Conservation (phyloP, 2,888 invertebrate species). For the Cheilosia soror region DNA sequence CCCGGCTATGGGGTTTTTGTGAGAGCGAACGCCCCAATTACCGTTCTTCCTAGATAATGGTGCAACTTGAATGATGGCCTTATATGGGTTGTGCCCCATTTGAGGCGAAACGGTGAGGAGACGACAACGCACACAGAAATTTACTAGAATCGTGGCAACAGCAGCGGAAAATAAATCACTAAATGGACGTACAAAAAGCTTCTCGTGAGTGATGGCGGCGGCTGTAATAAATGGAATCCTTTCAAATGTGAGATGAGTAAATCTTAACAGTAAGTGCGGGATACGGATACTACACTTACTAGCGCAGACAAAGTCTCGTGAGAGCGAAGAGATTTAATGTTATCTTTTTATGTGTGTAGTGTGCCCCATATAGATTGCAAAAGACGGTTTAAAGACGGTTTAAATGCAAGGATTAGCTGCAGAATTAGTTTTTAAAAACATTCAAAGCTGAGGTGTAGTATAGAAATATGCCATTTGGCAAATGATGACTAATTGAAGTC, state of each 20-base stretch:
- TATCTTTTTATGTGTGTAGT: neutral
- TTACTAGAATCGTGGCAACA: conserved; percentile 40
- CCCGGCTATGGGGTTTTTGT: conserved; percentile 16
- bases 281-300: too few species aligned
- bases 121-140: conserved; percentile 35
- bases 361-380: neutral
- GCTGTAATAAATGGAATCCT: conserved; percentile 66
- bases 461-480: too few species aligned
- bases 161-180: conserved; percentile 60
- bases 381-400: conserved; percentile 1
- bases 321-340: conserved; percentile 9
- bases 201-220: conserved; percentile 60
- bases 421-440: neutral
- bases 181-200: conserved; percentile 67
- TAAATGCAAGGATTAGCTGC: neutral
- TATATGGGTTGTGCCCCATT: conserved; percentile 56
- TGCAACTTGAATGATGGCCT: conserved; percentile 59
- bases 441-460: too few species aligned
- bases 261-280: conserved; percentile 53
- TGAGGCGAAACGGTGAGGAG: conserved; percentile 32
- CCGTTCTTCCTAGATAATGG: conserved; percentile 55
- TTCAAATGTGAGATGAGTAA: conserved; percentile 67
- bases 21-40: conserved; percentile 48
- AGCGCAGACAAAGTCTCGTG: conserved; percentile 24
- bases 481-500: too few species aligned